Conservation (phyloP, 2,888 invertebrate genomes). For the Leucophora obtusa region DNA sequence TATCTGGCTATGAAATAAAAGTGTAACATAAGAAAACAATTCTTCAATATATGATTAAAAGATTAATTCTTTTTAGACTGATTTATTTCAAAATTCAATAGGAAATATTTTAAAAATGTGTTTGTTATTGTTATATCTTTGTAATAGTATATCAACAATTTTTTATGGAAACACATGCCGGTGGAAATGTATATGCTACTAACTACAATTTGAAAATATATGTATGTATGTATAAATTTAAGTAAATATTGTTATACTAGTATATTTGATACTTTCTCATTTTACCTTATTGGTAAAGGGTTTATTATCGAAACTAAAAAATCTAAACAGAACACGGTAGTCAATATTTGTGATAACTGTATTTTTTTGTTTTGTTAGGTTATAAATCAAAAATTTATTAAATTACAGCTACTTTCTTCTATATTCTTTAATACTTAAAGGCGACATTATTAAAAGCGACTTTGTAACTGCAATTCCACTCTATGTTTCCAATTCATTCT, state of each 20-base stretch:
- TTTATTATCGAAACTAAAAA: conserved; percentile 25
- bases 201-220: conserved; percentile 30
- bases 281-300: conserved; percentile 1
- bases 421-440: too few relatives aligned
- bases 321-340: conserved; percentile 23
- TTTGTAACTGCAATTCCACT: too few relatives aligned
- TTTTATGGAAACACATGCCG: background rate
- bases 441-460: too few relatives aligned
- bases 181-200: background rate
- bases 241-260: background rate
- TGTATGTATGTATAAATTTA: conserved; percentile 8
- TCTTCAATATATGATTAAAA: conserved; percentile 9
- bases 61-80: background rate
- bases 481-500: too few relatives aligned
- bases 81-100: background rate
- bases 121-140: too few relatives aligned
- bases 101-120: background rate
- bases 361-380: background rate
- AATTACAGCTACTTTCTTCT: background rate
- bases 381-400: conserved; percentile 14
- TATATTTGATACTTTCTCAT: conserved; percentile 8
- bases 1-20: conserved; percentile 36
- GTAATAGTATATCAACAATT: background rate
- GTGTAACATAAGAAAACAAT: conserved; percentile 7
- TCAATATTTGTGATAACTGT: background rate